A percentile compares a stretch with the other conserved stretches of the same genome.
Conservation (phyloP, 2,113 vertebrate species). For the Coreoperca whiteheadi region DNA sequence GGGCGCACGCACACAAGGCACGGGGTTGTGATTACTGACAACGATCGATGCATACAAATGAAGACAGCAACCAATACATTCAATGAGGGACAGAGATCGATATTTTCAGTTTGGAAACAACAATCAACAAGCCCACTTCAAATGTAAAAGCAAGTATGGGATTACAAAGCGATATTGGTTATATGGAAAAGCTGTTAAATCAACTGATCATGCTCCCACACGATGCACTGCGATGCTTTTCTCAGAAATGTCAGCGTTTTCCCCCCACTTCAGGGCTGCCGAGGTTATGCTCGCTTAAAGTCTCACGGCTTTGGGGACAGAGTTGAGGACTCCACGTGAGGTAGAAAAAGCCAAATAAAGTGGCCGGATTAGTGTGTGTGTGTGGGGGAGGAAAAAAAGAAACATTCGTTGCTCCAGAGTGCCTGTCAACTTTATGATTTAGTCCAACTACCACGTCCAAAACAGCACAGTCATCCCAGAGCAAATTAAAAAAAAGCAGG, state of each 20-base stretch:
- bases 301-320: background rate
- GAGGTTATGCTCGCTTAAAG: background rate
- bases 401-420: background rate
- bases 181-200: background rate
- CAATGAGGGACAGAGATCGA: background rate
- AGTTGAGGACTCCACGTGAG: background rate
- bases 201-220: background rate
- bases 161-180: background rate
- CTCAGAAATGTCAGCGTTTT: conserved; percentile 15
- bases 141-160: background rate
- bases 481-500: conserved; percentile 47
- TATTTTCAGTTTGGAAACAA: background rate
- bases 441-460: conserved; percentile 22
- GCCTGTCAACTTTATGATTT: conserved; percentile 56
- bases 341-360: background rate
- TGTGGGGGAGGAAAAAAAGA: background rate
- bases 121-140: background rate
- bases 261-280: too few relatives aligned
- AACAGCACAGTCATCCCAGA: conserved; percentile 57
- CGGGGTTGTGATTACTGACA: background rate
- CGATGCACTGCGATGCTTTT: conserved; percentile 5
- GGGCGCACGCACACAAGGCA: conserved; percentile 44
- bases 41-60: conserved; percentile 50
- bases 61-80: background rate
- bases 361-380: background rate